Evolutionary conservation across 64 coral and sea anemone species (phyloP).

Genomic region (Orbicella faveolata): DNA sequence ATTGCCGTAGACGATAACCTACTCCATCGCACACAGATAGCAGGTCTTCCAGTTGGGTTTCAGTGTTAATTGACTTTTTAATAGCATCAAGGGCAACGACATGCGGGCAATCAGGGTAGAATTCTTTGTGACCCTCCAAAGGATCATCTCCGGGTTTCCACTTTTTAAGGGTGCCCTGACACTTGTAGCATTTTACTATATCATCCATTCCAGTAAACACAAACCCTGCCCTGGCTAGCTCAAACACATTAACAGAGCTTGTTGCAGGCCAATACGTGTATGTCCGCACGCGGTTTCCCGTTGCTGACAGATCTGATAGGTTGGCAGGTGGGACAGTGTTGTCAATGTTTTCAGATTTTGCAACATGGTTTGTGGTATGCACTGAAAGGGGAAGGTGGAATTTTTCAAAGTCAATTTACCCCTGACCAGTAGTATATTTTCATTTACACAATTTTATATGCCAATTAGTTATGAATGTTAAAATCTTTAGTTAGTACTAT

Average conservation of each 20-base stretch:
- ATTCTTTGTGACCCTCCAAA: slow-evolving; percentile 79
- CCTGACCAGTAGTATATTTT: too few relatives aligned
- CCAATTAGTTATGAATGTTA: too few relatives aligned
- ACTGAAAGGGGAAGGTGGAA: slow-evolving; percentile 39
- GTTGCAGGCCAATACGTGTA: slow-evolving; percentile 95
- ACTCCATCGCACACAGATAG: slow-evolving; percentile 72
- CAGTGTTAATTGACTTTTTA: slow-evolving; percentile 58
- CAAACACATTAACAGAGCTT: slow-evolving; percentile 94
- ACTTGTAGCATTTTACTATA: slow-evolving; percentile 92
- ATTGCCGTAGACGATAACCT: slow-evolving; percentile 70
- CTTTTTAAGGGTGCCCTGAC: slow-evolving; percentile 93
- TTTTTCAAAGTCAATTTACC: slow-evolving; percentile 1
- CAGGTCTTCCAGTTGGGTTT: slow-evolving; percentile 77
- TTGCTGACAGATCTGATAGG: slow-evolving; percentile 48
- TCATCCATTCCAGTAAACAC: slow-evolving; percentile 88
- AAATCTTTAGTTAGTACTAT: too few relatives aligned
- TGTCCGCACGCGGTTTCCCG: slow-evolving; percentile 79
- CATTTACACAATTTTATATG: too few relatives aligned
- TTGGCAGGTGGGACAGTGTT: not conserved
- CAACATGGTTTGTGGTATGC: slow-evolving; percentile 47
- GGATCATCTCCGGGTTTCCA: slow-evolving; percentile 94
- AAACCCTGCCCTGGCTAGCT: slow-evolving; percentile 94
- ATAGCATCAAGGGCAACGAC: slow-evolving; percentile 49
- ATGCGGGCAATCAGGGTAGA: slow-evolving; percentile 85
- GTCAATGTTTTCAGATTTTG: slow-evolving; percentile 31